Base-by-base conservation (phyloP, 2,797 vertebrate species). In the Dromococcyx pavoninus region DNA sequence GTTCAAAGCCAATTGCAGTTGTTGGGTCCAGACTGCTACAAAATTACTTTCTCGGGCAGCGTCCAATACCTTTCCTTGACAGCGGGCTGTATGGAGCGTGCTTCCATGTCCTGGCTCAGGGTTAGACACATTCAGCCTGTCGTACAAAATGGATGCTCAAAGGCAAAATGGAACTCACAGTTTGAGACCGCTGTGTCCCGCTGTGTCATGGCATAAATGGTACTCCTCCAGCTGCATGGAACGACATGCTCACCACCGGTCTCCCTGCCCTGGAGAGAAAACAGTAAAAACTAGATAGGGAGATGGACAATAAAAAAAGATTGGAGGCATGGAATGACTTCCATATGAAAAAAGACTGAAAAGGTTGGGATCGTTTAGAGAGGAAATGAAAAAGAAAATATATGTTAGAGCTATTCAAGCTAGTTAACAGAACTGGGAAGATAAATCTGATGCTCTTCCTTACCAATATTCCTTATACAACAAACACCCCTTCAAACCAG, bases 381-480 rank as follows among this genome's bases (percentile, higher is more conserved):
- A 95, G 90, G 93, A 95, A 95, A 96, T 94, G 80, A 96, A 95
- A 96, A 82, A 91, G 71, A 77, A 44, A 94, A 91, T 88, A 41
- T 65, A 94, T 85, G 71, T 83, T 73, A 84, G 90, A 85, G 44
- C 60, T 80, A 83, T 94, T 81, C 94, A 94, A 89, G 57, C 67
- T 85, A 89, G 71, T 91, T 93, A 96, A 92, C 43, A 64, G 81
- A 71, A 61, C 56, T 60, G 53, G 67, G 57, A 91, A 95, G 95
- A 96, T 93, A 93, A 94, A 94, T 96, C 69, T 89, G 84, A 65
- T 93, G 50, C 33, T 93, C 78, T 83, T 93, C 81, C 69, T 80
- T 82, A 77, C 37, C 13, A n/a, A 82, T 91, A 90, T 91, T 87
- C 17, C 32, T 76, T 67, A 41, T 30, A 73, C 5, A 17, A 27